Percentiles rank a stretch among this genome's conserved stretches.
Evolutionary conservation across 2,888 invertebrate genomes (phyloP).

Genomic region (Drosophila lacicola): DNA sequence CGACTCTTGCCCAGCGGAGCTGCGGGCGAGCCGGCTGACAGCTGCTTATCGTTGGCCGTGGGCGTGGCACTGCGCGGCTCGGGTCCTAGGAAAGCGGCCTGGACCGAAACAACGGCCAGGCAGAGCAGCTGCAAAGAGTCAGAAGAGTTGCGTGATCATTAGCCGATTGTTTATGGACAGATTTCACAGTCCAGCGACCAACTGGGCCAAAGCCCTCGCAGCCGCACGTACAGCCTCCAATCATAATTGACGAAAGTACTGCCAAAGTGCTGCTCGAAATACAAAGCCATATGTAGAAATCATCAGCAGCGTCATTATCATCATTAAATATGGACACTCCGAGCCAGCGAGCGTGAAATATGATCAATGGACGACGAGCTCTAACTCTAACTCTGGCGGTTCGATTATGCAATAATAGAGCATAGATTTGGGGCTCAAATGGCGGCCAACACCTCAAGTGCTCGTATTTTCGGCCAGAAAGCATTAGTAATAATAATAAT

Average conservation of each 20-base stretch:
- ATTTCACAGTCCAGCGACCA: constrained; percentile 74
- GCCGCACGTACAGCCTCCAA: constrained; percentile 56
- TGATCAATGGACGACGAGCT: constrained; percentile 64
- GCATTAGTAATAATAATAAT: constrained; percentile 9
- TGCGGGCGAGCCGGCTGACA: constrained; percentile 50
- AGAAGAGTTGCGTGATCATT: constrained; percentile 54
- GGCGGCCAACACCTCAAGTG: constrained; percentile 39
- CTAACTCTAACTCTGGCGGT: constrained; percentile 10
- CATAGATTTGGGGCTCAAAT: constrained; percentile 50
- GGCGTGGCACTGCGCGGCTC: constrained; percentile 58
- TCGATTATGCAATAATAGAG: constrained; percentile 70
- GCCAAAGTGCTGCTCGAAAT: constrained; percentile 47
- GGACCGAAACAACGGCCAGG: constrained; percentile 54
- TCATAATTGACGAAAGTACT: constrained; percentile 72
- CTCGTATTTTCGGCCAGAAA: background rate
- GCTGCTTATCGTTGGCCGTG: constrained; percentile 23
- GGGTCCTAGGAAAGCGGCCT: constrained; percentile 47
- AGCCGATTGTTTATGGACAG: constrained; percentile 70
- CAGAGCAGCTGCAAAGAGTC: constrained; percentile 53
- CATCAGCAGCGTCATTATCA: constrained; percentile 64
- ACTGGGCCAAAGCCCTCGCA: constrained; percentile 68
- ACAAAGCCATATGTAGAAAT: constrained; percentile 54
- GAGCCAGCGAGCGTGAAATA: constrained; percentile 72
- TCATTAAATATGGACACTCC: constrained; percentile 75
- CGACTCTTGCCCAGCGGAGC: constrained; percentile 75